Evolutionary conservation across 2,888 invertebrate genomes (phyloP).

Genomic region (Caenorhabditis uteleia): DNA sequence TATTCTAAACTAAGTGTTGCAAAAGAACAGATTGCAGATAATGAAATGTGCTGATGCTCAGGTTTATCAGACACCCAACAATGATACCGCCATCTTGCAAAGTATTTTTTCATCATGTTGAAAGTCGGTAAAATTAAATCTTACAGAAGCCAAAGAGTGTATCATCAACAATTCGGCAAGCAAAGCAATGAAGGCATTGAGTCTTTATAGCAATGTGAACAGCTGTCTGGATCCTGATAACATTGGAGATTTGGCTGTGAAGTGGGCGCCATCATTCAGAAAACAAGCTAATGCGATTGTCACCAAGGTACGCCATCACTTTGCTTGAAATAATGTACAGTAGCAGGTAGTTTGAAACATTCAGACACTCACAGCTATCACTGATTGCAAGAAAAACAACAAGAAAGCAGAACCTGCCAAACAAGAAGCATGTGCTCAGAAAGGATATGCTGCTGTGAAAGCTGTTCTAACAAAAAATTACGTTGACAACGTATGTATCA

Average conservation of each 20-base stretch:
- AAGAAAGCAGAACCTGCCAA: conserved; percentile 20
- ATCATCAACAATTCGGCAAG: conserved; percentile 30
- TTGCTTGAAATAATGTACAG: conserved; percentile 13
- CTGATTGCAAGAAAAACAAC: conserved; percentile 22
- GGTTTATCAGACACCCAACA: conserved; percentile 19
- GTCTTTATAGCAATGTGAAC: conserved; percentile 20
- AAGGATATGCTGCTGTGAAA: conserved; percentile 17
- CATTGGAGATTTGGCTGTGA: conserved; percentile 10
- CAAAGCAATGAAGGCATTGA: conserved; percentile 24
- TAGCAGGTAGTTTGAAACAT: conserved; percentile 9
- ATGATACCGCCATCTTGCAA: conserved; percentile 13
- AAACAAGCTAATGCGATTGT: conserved; percentile 17
- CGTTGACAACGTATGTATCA: conserved; percentile 26
- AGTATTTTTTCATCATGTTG: too few relatives aligned
- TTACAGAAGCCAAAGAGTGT: conserved; percentile 22
- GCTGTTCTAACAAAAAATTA: conserved; percentile 23
- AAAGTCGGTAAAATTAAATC: background rate
- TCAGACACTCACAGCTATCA: conserved; percentile 5
- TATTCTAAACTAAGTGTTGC: too few relatives aligned
- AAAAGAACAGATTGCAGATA: conserved; percentile 4
- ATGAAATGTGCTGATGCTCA: conserved; percentile 14
- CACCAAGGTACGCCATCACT: conserved; percentile 9
- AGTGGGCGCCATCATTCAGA: too few relatives aligned
- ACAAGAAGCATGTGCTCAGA: conserved; percentile 28
- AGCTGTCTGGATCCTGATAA: background rate